Base-by-base conservation (phyloP, 2,888 invertebrate genomes). In the Campoplex capitator region DNA sequence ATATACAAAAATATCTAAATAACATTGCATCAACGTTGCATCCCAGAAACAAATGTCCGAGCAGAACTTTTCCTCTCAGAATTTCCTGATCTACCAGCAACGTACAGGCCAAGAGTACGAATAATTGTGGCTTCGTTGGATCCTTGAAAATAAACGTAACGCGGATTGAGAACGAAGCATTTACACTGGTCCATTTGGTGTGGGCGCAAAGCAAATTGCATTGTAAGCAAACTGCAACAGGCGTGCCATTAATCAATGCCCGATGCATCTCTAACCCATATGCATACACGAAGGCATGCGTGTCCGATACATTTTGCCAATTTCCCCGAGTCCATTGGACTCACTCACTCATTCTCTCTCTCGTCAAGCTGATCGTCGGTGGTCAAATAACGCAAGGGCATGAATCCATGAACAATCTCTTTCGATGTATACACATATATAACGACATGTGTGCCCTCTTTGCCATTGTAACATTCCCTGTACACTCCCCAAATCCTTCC, bases 181-280 rank as follows among this genome's bases (percentile, higher is more conserved):
- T 18, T 18, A 65, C 51, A 62, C 74, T 18, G 67, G n/a, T 83
- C 81, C 83, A 76, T 80, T 84, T 70, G 67, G 78, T 79, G 82
- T 65, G 83, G 76, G 81, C 86, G 86, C 90, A 91, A 91, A 93
- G 94, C 93, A 93, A 94, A 94, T 94, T 94, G 94, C 94, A 94
- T 94, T 94, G 94, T 94, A 94, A 94, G 92, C 91, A 91, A 89
- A 90, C 94, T 94, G 94, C 94, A 94, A 94, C 94, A 94, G 94
- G 94, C 94, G 94, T 93, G 94, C 93, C 93, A 94, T 94, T 94
- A 94, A 94, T 94, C 94, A 94, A 94, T 92, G 94, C 92, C 92
- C 90, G 91, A 90, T 93, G 93, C 93, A 93, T 89, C 90, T 90
- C 70, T 68, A 71, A 35, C 70, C 79, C 71, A 79, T 79, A 70